A percentile compares a stretch with the other conserved stretches of the same genome.
These are phyloP conservation scores for Goniozus legneri DNA, from an alignment of 1,140 invertebrate species.

Conservation along the genomic window DNA sequence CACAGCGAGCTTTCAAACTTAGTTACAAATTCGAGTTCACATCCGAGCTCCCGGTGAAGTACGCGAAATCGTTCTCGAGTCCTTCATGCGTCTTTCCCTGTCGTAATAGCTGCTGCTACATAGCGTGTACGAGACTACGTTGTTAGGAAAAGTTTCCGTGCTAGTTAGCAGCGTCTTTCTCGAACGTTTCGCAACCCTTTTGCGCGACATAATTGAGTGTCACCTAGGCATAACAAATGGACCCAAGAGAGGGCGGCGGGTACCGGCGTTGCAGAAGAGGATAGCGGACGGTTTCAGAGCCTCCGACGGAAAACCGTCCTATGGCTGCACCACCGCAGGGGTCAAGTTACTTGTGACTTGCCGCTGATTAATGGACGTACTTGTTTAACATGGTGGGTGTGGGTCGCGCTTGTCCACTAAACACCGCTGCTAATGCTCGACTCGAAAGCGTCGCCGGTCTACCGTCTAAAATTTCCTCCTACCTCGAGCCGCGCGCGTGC, in stretches of 20 bases:
- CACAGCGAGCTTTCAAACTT: constrained; percentile 6
- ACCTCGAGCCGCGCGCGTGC: background rate
- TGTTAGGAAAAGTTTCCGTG: constrained; percentile 33
- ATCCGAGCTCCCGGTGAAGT: constrained; percentile 5
- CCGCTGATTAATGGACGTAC: constrained; percentile 42
- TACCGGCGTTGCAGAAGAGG: constrained; percentile 16
- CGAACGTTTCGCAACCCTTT: constrained; percentile 31
- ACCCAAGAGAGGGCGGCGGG: constrained; percentile 18
- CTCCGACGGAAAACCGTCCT: constrained; percentile 29
- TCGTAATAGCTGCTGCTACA: constrained; percentile 13
- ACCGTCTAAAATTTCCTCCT: constrained; percentile 5
- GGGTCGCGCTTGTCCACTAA: constrained; percentile 34
- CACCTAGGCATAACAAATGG: constrained; percentile 44
- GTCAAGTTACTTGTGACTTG: constrained; percentile 40
- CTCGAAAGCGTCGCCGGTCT: constrained; percentile 17
- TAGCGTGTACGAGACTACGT: constrained; percentile 21
- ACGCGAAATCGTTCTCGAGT: constrained; percentile 13
- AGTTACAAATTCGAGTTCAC: constrained; percentile 16
- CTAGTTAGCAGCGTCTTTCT: constrained; percentile 33
- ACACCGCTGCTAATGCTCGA: constrained; percentile 36
- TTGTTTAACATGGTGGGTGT: constrained; percentile 38
- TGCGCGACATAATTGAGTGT: constrained; percentile 42
- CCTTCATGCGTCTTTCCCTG: constrained; percentile 25
- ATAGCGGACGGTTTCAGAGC: constrained; percentile 17
- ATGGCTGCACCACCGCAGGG: constrained; percentile 22